Evolutionary conservation across 2,888 invertebrate genomes (phyloP), one percentile per base, ranked within the genome.

Genomic region (Biston betularia): DNA sequence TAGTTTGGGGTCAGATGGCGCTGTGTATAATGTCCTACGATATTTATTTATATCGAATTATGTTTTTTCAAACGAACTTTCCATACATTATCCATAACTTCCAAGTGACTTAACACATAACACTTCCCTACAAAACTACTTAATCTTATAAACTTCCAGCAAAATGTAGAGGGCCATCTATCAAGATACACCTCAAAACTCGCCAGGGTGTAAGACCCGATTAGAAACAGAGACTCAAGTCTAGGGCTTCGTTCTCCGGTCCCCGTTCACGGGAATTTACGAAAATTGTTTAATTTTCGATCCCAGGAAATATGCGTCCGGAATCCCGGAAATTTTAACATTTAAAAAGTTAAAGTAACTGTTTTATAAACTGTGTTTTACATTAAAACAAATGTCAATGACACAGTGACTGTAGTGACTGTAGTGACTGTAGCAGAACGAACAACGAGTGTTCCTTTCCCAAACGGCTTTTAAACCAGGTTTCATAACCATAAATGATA

Each of bases 171-270:
- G 45, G 63, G 34, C 66, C 71, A 71, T 76, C 64, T 74, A 77
- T 77, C 72, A 76, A 69, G 64, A 75, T 74, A 75, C 69, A 69
- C 69, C 72, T 58, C 73, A 69, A 75, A 24, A 79, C 70, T 74
- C 70, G 54, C 56, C 33, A 66, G 65, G 68, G 42, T 42, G 33
- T 9, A 15, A 24, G 1, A 8, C 12, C 42, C 8, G 54, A 54
- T 12, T 54, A 54, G 8, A 54, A 0, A 1, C 56, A 48, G 38
- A 48, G 12, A 38, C 48, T 48, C 15, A 40, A 57, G 14, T 40
- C 14, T 46, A 7, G 15, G 2, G 0, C 5, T n/a, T 12, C n/a
- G n/a, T n/a, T n/a, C n/a, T n/a, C n/a, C n/a, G 10, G 42, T 11
- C 6, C 6, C 42, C 8, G 42, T 42, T 9, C 42, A 8, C 6